A percentile compares a stretch with the other conserved stretches of the same genome.
Conservation (phyloP, 2,113 vertebrate genomes). For the Trinectes maculatus region DNA sequence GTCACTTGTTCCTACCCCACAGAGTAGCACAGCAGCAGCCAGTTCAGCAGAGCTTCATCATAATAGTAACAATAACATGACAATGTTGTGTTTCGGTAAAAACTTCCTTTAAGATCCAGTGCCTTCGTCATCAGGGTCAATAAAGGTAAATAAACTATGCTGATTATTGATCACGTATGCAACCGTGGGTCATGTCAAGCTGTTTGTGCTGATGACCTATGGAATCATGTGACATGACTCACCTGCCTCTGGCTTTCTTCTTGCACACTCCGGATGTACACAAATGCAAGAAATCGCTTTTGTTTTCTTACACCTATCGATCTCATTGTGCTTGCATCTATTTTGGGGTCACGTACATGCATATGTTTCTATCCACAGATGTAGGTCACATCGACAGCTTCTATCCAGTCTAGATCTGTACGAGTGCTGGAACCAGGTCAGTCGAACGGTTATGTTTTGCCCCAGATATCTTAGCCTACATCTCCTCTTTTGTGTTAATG, state of each 20-base stretch:
- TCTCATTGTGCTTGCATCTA: conserved; percentile 7
- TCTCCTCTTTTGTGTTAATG: conserved; percentile 38
- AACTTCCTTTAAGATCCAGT: too few relatives aligned
- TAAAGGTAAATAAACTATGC: too few relatives aligned
- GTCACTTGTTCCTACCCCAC: background rate
- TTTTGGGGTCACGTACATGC: conserved; percentile 39
- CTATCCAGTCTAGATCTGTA: conserved; percentile 27
- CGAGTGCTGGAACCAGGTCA: conserved; percentile 58
- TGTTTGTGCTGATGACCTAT: background rate
- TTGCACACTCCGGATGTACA: conserved; percentile 33
- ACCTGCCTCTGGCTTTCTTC: background rate
- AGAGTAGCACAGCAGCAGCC: background rate
- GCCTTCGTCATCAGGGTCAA: too few relatives aligned
- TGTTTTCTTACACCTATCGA: conserved; percentile 9
- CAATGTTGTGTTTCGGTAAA: too few relatives aligned
- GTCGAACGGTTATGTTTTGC: conserved; percentile 55
- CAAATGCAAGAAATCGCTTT: conserved; percentile 32
- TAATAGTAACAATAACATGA: background rate
- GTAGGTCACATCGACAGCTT: conserved; percentile 56
- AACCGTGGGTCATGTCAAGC: background rate
- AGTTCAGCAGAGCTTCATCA: background rate
- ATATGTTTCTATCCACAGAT: conserved; percentile 41
- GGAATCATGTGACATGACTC: too few relatives aligned
- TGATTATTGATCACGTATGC: too few relatives aligned
- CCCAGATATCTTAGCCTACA: conserved; percentile 61